Evolutionary conservation across 2,113 vertebrate species (phyloP).

Genomic region (Neodon shergylaensis): DNA sequence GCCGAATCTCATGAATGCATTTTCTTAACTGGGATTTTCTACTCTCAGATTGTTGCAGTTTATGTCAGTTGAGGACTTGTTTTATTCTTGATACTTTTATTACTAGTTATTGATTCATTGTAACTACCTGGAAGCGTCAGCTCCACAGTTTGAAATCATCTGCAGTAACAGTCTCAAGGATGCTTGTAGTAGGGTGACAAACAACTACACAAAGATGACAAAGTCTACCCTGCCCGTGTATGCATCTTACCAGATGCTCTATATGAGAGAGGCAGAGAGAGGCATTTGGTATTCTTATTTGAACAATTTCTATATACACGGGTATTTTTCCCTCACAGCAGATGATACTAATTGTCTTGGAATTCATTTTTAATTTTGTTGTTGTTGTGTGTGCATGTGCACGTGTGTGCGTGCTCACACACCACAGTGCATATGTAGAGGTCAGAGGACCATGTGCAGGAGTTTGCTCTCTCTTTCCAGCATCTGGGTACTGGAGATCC

Average conservation of each 20-base stretch:
- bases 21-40: background rate
- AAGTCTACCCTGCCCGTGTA: background rate
- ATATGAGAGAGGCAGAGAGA: background rate
- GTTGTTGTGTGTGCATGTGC: background rate
- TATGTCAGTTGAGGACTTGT: background rate
- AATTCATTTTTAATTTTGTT: background rate
- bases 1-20: background rate
- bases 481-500: background rate
- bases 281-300: background rate
- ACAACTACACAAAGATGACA: background rate
- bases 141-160: background rate
- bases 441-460: background rate
- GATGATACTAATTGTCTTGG: background rate
- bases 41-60: background rate
- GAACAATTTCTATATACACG: background rate
- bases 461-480: background rate
- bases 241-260: background rate
- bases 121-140: conserved; percentile 15
- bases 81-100: background rate
- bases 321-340: background rate
- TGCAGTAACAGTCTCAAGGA: background rate
- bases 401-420: rapidly evolving
- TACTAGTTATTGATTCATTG: conserved; percentile 34
- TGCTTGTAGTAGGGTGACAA: background rate
- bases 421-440: background rate